These are phyloP conservation scores for Eristalis intricaria DNA, from an alignment of 2,888 invertebrate genomes.

Conservation along the genomic window DNA sequence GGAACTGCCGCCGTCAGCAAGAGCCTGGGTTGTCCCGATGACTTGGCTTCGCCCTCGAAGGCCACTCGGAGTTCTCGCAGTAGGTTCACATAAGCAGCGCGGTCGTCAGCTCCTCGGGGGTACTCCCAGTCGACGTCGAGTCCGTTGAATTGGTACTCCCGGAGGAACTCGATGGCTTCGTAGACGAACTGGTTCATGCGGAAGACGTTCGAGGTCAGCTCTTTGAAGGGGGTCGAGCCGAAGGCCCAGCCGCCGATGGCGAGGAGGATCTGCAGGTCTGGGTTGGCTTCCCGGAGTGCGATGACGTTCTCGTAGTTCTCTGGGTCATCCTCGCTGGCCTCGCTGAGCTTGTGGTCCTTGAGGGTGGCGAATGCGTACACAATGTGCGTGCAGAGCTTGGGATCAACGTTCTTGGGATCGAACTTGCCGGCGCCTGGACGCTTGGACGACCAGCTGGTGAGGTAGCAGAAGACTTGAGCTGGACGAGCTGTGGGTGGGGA, in stretches of 20 bases:
- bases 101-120: conserved; percentile 93
- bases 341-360: conserved; percentile 91
- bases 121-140: conserved; percentile 97
- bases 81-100: conserved; percentile 91
- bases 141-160: conserved; percentile 95
- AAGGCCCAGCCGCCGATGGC: conserved; percentile 98
- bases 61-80: conserved; percentile 92
- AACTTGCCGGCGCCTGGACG: conserved; percentile 94
- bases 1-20: conserved; percentile 94
- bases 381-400: conserved; percentile 95
- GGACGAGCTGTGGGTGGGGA: conserved; percentile 87
- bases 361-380: conserved; percentile 97
- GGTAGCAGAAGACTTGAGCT: conserved; percentile 95
- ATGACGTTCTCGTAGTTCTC: conserved; percentile 94
- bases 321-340: conserved; percentile 90
- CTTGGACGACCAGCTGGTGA: conserved; percentile 98
- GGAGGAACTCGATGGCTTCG: conserved; percentile 94
- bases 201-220: conserved; percentile 94
- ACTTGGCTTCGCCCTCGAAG: conserved; percentile 95
- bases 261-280: conserved; percentile 91
- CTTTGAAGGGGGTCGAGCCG: conserved; percentile 96
- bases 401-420: conserved; percentile 93
- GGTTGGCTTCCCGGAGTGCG: conserved; percentile 92
- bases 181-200: conserved; percentile 98
- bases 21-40: conserved; percentile 90